Percentiles rank a stretch among this genome's conserved stretches.
Evolutionary conservation across 2,797 vertebrate genomes (phyloP).

Genomic region (Bovichtus variegatus): DNA sequence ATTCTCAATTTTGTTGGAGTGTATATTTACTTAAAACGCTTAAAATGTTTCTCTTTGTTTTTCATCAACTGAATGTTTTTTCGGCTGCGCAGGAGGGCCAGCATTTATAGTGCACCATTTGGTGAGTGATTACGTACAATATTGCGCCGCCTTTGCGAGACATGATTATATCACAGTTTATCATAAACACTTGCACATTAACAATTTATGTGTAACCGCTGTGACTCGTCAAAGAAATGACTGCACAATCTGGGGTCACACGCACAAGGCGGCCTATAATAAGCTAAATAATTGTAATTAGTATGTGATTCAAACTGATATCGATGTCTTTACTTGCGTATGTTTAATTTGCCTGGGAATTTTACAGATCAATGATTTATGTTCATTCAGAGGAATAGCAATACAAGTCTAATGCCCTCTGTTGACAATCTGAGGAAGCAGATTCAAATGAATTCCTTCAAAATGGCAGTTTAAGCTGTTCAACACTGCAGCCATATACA

Average conservation of each 20-base stretch:
- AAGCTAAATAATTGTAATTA: constrained; percentile 22
- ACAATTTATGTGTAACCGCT: constrained; percentile 49
- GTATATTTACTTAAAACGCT: neutral
- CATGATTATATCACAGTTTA: constrained; percentile 46
- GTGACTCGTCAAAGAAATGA: constrained; percentile 28
- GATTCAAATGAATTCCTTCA: constrained; percentile 70
- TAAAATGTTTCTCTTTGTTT: constrained; percentile 24
- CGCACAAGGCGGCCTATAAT: constrained; percentile 35
- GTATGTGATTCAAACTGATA: constrained; percentile 11
- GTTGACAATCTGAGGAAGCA: constrained; percentile 76
- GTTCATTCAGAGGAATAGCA: constrained; percentile 40
- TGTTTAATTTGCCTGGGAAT: constrained; percentile 1
- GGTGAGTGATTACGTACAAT: constrained; percentile 52
- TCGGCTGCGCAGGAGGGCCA: constrained; percentile 2
- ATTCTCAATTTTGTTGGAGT: neutral
- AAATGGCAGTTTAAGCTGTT: constrained; percentile 68
- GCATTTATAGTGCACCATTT: constrained; percentile 48
- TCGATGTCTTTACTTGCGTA: constrained; percentile 25
- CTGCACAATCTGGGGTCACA: constrained; percentile 16
- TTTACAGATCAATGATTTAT: constrained; percentile 30
- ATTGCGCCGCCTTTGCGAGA: constrained; percentile 43
- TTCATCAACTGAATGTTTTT: constrained; percentile 18
- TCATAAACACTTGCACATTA: constrained; percentile 53
- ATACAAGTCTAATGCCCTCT: constrained; percentile 77
- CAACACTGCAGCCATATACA: constrained; percentile 56